Conservation (phyloP, 2,113 vertebrate genomes). For the Sylvicapra grimmia region DNA sequence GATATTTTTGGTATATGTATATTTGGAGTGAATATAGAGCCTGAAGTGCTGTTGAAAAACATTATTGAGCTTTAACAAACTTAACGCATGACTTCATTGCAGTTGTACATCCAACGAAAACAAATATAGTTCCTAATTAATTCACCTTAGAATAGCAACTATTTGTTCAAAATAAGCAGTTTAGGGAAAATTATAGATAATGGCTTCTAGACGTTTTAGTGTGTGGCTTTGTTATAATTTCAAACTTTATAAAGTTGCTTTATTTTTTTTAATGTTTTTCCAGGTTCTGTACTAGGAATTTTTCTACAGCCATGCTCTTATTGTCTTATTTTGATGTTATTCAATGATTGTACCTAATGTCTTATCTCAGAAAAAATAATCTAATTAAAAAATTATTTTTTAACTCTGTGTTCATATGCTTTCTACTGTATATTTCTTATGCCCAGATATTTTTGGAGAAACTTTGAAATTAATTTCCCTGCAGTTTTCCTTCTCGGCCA, state of each 20-base stretch:
- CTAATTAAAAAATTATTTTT: not conserved
- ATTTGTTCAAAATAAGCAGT: constrained; percentile 62
- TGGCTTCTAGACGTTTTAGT: constrained; percentile 48
- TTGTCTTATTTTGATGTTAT: not conserved
- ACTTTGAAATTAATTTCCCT: not conserved
- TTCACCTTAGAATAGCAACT: constrained; percentile 70
- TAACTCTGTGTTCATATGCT: not conserved
- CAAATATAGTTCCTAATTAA: constrained; percentile 74
- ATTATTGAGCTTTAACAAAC: constrained; percentile 61
- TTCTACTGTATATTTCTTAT: not conserved
- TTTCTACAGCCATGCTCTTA: not conserved
- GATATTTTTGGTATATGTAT: constrained; percentile 48
- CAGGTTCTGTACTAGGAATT: not conserved
- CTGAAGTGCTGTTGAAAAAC: constrained; percentile 22
- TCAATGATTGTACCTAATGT: not conserved
- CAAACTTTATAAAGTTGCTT: constrained; percentile 21
- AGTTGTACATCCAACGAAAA: constrained; percentile 61
- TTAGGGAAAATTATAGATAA: constrained; percentile 61
- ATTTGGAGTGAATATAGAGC: constrained; percentile 38
- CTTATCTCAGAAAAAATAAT: not conserved
- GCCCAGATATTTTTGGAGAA: not conserved
- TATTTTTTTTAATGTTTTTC: not conserved
- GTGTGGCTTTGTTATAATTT: constrained; percentile 62
- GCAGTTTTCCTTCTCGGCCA: not conserved
- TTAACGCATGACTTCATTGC: constrained; percentile 60